A percentile compares a stretch with the other conserved stretches of the same genome.
These are phyloP conservation scores for Larimichthys crocea DNA, from an alignment of 2,113 vertebrate species.

Conservation along the genomic window DNA sequence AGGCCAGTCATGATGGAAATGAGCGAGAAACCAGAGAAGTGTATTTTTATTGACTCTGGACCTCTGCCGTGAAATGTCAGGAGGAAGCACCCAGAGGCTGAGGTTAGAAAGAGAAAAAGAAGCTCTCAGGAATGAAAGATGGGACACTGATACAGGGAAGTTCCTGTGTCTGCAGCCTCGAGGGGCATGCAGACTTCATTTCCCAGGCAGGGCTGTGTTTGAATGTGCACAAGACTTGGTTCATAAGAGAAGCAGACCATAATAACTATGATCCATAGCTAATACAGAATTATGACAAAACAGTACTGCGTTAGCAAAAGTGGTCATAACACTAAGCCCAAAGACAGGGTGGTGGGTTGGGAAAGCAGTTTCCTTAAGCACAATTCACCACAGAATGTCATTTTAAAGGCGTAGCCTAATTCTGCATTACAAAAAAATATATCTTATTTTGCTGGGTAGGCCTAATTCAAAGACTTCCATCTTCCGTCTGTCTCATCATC, in stretches of 20 bases:
- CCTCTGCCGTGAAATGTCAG: constrained; percentile 51
- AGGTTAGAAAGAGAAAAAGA: constrained; percentile 43
- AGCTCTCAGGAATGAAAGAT: constrained; percentile 57
- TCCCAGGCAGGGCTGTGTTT: constrained; percentile 40
- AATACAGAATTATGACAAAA: not conserved
- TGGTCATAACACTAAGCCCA: not conserved
- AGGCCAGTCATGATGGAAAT: constrained; percentile 16
- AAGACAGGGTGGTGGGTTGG: not conserved
- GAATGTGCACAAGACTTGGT: not conserved
- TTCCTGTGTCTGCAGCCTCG: constrained; percentile 55
- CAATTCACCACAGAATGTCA: not conserved
- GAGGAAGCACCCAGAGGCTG: constrained; percentile 64
- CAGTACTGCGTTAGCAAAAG: not conserved
- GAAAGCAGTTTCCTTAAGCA: not conserved
- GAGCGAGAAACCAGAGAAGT: constrained; percentile 56
- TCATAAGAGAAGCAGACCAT: not conserved
- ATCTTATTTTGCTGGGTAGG: not conserved
- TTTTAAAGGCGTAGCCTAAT: not conserved
- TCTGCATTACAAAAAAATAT: no score
- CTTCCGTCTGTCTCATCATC: not conserved
- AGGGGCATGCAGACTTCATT: constrained; percentile 41
- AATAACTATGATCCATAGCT: not conserved
- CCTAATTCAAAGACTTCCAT: no score
- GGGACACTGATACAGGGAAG: constrained; percentile 62
- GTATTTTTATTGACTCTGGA: constrained; percentile 62